Base-by-base conservation (phyloP, 1,140 invertebrate species). In the Drosophila bocki region DNA sequence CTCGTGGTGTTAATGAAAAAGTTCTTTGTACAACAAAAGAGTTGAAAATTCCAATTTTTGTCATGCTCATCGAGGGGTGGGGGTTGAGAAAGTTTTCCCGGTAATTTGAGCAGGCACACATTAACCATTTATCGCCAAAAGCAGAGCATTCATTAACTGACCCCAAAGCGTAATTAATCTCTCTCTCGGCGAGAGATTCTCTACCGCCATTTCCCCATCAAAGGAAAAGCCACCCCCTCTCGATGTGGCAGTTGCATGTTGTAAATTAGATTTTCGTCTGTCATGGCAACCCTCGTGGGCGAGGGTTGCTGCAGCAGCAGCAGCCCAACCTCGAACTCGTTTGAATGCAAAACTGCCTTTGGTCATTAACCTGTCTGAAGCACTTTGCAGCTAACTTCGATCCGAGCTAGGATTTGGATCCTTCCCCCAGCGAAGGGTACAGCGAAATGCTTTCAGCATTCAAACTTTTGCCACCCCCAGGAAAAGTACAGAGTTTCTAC, bases 361-460 rank as follows among this genome's bases (percentile, higher is more conserved):
- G 85, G 85, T 88, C 85, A 90, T 88, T 88, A 88, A 88, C 85
- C 85, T 88, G 85, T 88, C 81, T 76, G 62, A 67, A 81, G 85
- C 85, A 88, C 84, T 88, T 88, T 88, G 84, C 77, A 83, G 69
- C 68, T 39, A 75, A 76, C 68, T 60, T 61, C n/a, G 35, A 42
- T 33, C 15, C 32, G 33, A 35, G 13, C 11, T 47, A 7, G 56
- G 56, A 58, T 29, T 44, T 41, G 56, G 56, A 58, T 68, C 26
- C 51, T 54, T 8, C 33, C 42, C 45, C 37, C 41, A 45, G 9
- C 44, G 56, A 48, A 42, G 58, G 32, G 44, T 67, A 88, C 85
- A 88, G 75, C 44, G 50, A 82, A 88, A 88, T 88, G 85, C 85
- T 88, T 88, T 90, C 85, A 88, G 61, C 19, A 45, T 33, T 44